These are phyloP conservation scores for Melanotaenia maccullochi DNA, from an alignment of 2,797 vertebrate species.

Conservation along the genomic window DNA sequence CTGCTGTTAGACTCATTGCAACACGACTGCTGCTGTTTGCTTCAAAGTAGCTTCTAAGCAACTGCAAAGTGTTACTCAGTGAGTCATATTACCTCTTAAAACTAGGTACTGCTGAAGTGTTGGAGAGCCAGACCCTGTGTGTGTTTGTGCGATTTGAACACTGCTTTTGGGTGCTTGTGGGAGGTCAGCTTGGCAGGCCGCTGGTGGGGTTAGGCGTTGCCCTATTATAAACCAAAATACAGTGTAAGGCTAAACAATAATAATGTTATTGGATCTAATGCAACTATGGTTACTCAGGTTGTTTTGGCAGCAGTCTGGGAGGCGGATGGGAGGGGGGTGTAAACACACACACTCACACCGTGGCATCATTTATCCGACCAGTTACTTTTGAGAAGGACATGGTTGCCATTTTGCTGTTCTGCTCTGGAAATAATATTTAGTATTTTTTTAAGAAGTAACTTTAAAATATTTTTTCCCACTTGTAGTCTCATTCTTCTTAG, in stretches of 20 bases:
- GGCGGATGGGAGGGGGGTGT: slow-evolving; percentile 1
- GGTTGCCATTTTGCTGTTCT: slow-evolving; percentile 60
- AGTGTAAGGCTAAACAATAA: slow-evolving; percentile 67
- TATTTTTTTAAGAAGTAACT: slow-evolving; percentile 1
- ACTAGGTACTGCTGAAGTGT: slow-evolving; percentile 42
- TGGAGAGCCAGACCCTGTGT: slow-evolving; percentile 33
- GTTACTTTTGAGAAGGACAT: slow-evolving; percentile 30
- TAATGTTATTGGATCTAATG: slow-evolving; percentile 46
- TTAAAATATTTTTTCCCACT: slow-evolving; percentile 2
- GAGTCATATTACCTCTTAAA: slow-evolving; percentile 66
- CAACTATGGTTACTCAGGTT: slow-evolving; percentile 57
- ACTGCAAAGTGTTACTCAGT: slow-evolving; percentile 57
- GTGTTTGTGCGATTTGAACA: slow-evolving; percentile 29
- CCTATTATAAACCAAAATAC: slow-evolving; percentile 72
- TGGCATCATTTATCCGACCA: slow-evolving; percentile 42
- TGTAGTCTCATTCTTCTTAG: neutral
- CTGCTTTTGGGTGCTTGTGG: slow-evolving; percentile 46
- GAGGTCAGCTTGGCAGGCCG: slow-evolving; percentile 56
- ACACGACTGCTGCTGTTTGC: slow-evolving; percentile 26
- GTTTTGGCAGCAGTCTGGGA: slow-evolving; percentile 46
- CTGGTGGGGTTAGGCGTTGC: slow-evolving; percentile 63
- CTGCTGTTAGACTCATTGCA: slow-evolving; percentile 31
- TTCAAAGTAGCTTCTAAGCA: slow-evolving; percentile 45
- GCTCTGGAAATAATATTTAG: slow-evolving; percentile 15
- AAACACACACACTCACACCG: neutral